phyloP scores from a whole-genome alignment of 2,888 invertebrate genomes.

The Acanthosepion pharaonis region DNA sequence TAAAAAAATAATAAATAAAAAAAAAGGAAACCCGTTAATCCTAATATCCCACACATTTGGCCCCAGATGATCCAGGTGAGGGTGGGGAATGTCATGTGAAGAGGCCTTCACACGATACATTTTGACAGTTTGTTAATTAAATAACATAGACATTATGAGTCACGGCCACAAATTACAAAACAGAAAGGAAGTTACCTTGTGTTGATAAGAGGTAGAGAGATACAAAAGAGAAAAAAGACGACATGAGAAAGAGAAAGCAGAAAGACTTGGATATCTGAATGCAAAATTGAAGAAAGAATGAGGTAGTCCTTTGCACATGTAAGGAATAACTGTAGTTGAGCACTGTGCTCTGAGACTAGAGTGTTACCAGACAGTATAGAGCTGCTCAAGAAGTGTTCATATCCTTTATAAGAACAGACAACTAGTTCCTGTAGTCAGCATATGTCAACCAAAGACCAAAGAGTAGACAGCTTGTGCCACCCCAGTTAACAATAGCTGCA shows the following conservation, averaged over 20 bases:
- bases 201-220: background rate
- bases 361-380: background rate
- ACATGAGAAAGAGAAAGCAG: background rate
- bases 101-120: slow-evolving; percentile 25
- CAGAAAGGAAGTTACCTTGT: slow-evolving; percentile 17
- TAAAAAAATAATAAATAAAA: background rate
- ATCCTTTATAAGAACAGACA: slow-evolving; percentile 33
- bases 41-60: slow-evolving; percentile 12
- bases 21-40: background rate
- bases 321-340: background rate
- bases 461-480: slow-evolving; percentile 9
- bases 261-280: background rate
- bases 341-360: background rate
- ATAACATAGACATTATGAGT: slow-evolving; percentile 10
- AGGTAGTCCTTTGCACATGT: background rate
- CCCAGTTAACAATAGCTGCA: slow-evolving; percentile 33
- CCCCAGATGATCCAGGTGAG: slow-evolving; percentile 10
- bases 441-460: background rate
- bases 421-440: slow-evolving; percentile 33
- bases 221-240: background rate
- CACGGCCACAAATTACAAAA: slow-evolving; percentile 3
- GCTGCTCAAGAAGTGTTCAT: slow-evolving; percentile 11
- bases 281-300: background rate
- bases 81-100: background rate
- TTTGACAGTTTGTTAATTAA: slow-evolving; percentile 47